Evolutionary conservation across 2,113 vertebrate genomes (phyloP), one percentile per base, ranked within the genome.

Genomic region (Chiloscyllium plagiosum): DNA sequence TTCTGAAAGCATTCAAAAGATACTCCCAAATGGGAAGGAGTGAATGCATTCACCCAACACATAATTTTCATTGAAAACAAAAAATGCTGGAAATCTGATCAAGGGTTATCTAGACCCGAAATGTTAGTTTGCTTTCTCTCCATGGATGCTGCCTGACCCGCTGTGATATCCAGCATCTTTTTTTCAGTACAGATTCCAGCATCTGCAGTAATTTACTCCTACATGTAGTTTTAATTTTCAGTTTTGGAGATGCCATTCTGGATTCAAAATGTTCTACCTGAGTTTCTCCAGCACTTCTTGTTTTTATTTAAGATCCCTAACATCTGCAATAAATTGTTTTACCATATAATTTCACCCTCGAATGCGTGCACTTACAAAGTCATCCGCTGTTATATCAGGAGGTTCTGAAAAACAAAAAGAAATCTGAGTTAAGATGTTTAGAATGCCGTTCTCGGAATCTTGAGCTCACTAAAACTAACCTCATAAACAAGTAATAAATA

Each of bases 361-460:
- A 96, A 96, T 89, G 96, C 96, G 70, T 96, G 96, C 97, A 99
- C 98, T 99, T 97, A 99, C 99, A 96, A 99, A 98, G 96, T 97
- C 98, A 94, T 97, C 97, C 97, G 97, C 97, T 96, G 98, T 98
- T 96, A 99, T 96, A 96, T 96, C 92, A 4, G 98, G 98, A 90
- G 98, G 97, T 86, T 98, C 98, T 99, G 97, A 96, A 98, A 98
- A 94, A 96, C 19, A 97, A 97, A 97, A 97, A 95, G 97, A 85
- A 94, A 7, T 52, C 69, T 12, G 13, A 50, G 10, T 26, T 76
- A 12, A 95, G 42, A 4, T 29, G 42, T 52, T 10, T 50, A 72
- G 15, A 72, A 95, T 47, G 37, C 24, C 26, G 12, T 76, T 3
- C 42, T 33, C 42, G 29, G 17, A 52, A 76, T 8, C 42, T 72